Evolutionary conservation across 2,888 invertebrate species (phyloP).

Genomic region (Bibio marci): DNA sequence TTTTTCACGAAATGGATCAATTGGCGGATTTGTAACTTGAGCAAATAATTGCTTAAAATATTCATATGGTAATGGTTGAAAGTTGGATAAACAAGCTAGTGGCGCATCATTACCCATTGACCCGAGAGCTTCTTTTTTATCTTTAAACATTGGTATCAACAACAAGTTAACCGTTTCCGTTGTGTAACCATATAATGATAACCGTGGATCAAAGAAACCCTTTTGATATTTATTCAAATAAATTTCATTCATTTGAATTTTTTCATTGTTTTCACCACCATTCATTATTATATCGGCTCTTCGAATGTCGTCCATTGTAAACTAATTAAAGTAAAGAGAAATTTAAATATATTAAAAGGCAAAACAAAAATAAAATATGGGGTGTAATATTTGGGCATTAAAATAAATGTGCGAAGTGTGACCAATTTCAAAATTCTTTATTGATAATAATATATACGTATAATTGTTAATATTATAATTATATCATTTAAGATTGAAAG

Average conservation of each 20-base stretch:
- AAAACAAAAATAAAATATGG: too few species aligned
- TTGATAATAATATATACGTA: too few species aligned
- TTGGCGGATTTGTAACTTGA: slow-evolving; percentile 98
- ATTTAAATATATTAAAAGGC: too few species aligned
- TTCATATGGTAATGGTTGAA: slow-evolving; percentile 87
- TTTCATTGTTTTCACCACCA: slow-evolving; percentile 19
- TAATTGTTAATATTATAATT: too few species aligned
- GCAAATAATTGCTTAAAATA: slow-evolving; percentile 99
- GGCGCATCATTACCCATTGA: slow-evolving; percentile 99
- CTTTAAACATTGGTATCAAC: slow-evolving; percentile 88
- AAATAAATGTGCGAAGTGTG: not conserved
- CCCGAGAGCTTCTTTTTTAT: slow-evolving; percentile 92
- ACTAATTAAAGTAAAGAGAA: slow-evolving; percentile 31
- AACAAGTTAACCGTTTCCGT: slow-evolving; percentile 90
- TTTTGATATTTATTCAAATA: slow-evolving; percentile 24
- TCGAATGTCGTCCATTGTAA: slow-evolving; percentile 64
- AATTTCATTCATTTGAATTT: slow-evolving; percentile 22
- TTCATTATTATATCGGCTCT: slow-evolving; percentile 35
- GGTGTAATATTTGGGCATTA: not conserved
- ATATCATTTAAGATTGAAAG: too few species aligned
- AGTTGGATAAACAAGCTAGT: slow-evolving; percentile 87
- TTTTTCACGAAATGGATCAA: slow-evolving; percentile 95
- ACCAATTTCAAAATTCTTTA: too few species aligned
- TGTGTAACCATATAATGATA: slow-evolving; percentile 85
- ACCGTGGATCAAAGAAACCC: slow-evolving; percentile 60